Conservation (phyloP, 2,113 vertebrate genomes). For the Sitta europaea region DNA sequence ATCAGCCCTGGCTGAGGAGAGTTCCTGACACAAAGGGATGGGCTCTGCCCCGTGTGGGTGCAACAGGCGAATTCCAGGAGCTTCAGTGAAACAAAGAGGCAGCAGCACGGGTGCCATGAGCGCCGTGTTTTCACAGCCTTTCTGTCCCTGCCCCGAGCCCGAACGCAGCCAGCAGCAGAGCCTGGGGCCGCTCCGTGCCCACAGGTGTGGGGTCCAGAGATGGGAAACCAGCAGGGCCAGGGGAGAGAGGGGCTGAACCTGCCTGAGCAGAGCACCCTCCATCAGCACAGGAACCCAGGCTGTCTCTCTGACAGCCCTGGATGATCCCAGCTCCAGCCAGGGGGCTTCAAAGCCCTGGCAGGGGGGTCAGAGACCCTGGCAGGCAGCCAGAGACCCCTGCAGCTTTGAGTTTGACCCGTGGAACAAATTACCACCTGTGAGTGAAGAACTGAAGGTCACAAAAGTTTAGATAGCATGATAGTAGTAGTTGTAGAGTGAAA, state of each 20-base stretch:
- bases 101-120: not conserved
- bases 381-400: too few species aligned
- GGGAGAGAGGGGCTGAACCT: fast-evolving
- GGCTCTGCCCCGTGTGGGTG: not conserved
- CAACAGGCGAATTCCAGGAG: not conserved
- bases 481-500: too few species aligned
- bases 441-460: too few species aligned
- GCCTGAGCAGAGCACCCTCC: not conserved
- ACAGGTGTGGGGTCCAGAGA: not conserved
- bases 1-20: not conserved
- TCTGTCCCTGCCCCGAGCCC: not conserved
- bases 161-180: not conserved
- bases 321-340: too few species aligned
- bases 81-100: not conserved
- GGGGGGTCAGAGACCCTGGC: too few species aligned
- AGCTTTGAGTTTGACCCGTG: too few species aligned
- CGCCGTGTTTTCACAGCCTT: not conserved
- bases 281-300: too few species aligned
- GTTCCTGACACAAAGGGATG: not conserved
- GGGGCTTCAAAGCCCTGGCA: too few species aligned
- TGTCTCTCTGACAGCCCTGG: too few species aligned
- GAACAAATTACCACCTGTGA: too few species aligned
- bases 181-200: fast-evolving
- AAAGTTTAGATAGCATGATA: too few species aligned
- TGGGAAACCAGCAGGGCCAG: not conserved